These are phyloP conservation scores for Pristionchus fissidentatus DNA, from an alignment of 2,888 invertebrate species.

Conservation along the genomic window DNA sequence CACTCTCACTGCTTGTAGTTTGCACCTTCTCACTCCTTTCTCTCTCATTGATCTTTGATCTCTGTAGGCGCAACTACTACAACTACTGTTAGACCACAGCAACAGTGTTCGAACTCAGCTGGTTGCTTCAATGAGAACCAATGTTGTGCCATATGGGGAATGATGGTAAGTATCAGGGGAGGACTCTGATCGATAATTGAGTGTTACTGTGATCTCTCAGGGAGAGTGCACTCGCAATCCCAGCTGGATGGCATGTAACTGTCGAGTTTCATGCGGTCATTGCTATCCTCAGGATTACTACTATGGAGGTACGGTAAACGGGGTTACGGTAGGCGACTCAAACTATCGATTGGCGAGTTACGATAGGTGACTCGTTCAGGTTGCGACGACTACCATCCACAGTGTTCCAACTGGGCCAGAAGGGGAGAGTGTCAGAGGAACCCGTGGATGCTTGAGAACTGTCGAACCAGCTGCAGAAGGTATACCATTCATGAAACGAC, in stretches of 20 bases:
- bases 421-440: conserved; percentile 60
- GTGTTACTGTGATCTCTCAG: neutral
- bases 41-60: neutral
- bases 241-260: conserved; percentile 73
- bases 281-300: conserved; percentile 71
- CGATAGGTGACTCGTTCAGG: conserved; percentile 49
- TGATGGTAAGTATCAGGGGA: neutral
- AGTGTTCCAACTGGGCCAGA: conserved; percentile 49
- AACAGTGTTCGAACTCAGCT: neutral
- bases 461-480: conserved; percentile 59
- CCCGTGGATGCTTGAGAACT: conserved; percentile 72
- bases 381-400: conserved; percentile 65
- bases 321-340: neutral
- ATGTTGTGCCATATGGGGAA: conserved; percentile 4
- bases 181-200: neutral
- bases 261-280: conserved; percentile 72
- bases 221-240: conserved; percentile 63
- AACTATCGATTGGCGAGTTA: neutral
- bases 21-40: neutral
- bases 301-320: conserved; percentile 59
- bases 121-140: conserved; percentile 25
- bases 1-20: neutral
- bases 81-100: neutral
- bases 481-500: too few species aligned
- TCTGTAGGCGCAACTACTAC: neutral